Percentiles rank a stretch among this genome's conserved stretches.
Evolutionary conservation across 2,888 invertebrate genomes (phyloP).

Genomic region (Machimus atricapillus): DNA sequence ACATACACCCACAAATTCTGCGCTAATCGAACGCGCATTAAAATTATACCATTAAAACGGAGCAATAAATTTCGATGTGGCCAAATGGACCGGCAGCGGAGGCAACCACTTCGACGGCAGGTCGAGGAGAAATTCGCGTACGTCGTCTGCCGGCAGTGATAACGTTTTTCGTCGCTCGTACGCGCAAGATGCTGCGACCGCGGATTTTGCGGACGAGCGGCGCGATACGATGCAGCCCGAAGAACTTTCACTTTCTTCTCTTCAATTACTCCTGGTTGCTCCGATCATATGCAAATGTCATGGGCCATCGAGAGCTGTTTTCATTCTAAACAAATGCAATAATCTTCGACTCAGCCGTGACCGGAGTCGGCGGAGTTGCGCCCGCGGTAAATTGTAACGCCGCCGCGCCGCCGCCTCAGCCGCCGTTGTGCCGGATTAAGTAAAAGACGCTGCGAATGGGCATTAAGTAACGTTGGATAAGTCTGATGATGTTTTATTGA

Average conservation of each 20-base stretch:
- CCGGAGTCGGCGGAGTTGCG: not conserved
- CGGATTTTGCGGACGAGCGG: not conserved
- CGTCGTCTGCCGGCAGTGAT: not conserved
- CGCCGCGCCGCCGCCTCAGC: no score
- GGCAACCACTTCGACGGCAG: not conserved
- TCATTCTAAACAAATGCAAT: constrained; percentile 33
- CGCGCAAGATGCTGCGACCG: not conserved
- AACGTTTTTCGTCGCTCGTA: not conserved
- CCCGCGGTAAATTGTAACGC: not conserved
- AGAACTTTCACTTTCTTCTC: constrained; percentile 10
- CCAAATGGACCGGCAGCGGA: not conserved
- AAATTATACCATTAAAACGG: constrained; percentile 12
- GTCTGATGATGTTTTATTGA: not conserved
- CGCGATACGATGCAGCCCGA: not conserved
- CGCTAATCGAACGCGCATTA: constrained; percentile 12
- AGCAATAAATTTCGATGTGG: constrained; percentile 13
- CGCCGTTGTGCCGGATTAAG: not conserved
- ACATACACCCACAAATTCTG: not conserved
- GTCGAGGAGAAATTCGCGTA: not conserved
- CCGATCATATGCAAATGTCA: constrained; percentile 32
- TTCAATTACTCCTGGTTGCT: not conserved
- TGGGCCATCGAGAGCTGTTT: constrained; percentile 12
- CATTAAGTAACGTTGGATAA: not conserved
- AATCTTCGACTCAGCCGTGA: constrained; percentile 5
- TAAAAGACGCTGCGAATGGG: not conserved